These are phyloP conservation scores for Ylistrum balloti DNA, from an alignment of 1,140 invertebrate genomes.

Conservation along the genomic window DNA sequence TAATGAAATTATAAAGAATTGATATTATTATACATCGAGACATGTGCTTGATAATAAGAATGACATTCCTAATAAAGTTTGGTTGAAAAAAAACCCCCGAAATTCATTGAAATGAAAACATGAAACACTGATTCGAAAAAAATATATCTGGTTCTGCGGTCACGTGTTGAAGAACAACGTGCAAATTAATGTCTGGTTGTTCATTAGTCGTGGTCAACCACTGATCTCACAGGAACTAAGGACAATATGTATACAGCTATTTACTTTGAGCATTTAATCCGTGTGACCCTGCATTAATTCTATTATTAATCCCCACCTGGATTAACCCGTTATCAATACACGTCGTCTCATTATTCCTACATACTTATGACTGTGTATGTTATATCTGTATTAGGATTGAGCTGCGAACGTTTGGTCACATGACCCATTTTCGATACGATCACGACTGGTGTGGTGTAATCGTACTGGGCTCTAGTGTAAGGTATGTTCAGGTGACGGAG, in stretches of 20 bases:
- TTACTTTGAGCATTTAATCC: not conserved
- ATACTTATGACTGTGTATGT: not conserved
- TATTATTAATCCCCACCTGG: not conserved
- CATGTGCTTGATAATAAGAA: too few species aligned
- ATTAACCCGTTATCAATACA: slow-evolving; percentile 24
- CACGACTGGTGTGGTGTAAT: not conserved
- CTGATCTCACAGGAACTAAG: not conserved
- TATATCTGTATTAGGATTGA: slow-evolving; percentile 21
- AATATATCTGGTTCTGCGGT: not conserved
- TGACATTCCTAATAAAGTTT: too few species aligned
- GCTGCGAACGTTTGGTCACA: slow-evolving; percentile 5
- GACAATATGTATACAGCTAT: slow-evolving; percentile 22
- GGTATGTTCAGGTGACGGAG: not conserved
- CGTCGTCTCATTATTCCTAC: not conserved
- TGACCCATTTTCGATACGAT: slow-evolving; percentile 18
- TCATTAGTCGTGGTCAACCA: not conserved
- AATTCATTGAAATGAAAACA: too few species aligned
- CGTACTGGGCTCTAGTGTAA: slow-evolving; percentile 10
- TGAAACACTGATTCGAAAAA: not conserved
- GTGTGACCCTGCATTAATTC: not conserved
- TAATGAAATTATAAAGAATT: too few species aligned
- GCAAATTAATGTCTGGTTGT: not conserved
- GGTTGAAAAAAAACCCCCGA: too few species aligned
- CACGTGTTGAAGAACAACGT: not conserved
- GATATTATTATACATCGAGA: too few species aligned